Base-by-base conservation (phyloP, 2,888 invertebrate genomes). In the Slavum lentiscoides region DNA sequence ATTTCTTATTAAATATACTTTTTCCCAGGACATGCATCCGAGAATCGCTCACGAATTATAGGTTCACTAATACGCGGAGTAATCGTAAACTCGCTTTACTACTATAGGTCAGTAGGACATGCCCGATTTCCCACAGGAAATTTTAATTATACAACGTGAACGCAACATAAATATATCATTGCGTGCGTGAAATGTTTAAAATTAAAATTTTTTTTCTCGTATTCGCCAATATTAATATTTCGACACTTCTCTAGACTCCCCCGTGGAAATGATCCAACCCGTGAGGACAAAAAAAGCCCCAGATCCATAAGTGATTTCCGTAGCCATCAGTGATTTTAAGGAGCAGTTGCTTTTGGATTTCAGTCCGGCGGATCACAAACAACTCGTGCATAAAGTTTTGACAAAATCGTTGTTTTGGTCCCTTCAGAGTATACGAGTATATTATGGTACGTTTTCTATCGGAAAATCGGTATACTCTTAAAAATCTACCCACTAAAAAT, bases 71-170 rank as follows among this genome's bases (percentile, higher is more conserved):
- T 37, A 15, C 64, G 5, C 21, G 7, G 13, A 58, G 23, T 23
- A 66, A 66, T 58, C 19, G 58, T 76, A 58, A 76, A 75, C 75
- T 59, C 49, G 30, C 23, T 59, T 30, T 8, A 13, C 30, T 7
- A 15, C 43, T 49, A 68, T 59, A 75, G 67, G 75, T 75, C n/a
- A 76, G 67, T 76, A 68, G 75, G 43, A 23, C 75, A 68, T 43
- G 30, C 30, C 9, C 23, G 23, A 58, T 23, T 75, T 75, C 58
- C 19, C n/a, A 30, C 30, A 49, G 67, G 43, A 75, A 23, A 62
- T 62, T 59, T 62, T 0, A 13, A 13, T 13, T 62, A 37, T 69
- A 9, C 30, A 5, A 15, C 17, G 19, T 17, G 9, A 23, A 68
- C 23, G 43, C n/a, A 21, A 43, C 43, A 23, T 3, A 49, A 49